Evolutionary conservation across 2,888 invertebrate genomes (phyloP).

Genomic region (Tenodera sinensis): DNA sequence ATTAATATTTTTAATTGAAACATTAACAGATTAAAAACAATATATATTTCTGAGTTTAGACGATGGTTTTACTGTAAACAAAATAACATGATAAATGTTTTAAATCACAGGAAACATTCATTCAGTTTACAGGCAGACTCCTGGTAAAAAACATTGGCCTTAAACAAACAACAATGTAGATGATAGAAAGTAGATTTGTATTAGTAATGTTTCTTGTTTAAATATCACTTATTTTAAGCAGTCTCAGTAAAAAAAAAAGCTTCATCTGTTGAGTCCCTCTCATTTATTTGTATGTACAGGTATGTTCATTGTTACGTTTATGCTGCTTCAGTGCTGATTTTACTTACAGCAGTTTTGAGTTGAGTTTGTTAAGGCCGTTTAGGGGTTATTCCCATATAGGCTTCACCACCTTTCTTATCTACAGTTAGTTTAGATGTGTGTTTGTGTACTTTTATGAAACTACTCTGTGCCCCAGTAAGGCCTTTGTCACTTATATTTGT

Average conservation of each 20-base stretch:
- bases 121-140: not conserved
- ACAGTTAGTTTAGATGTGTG: not conserved
- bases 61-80: not conserved
- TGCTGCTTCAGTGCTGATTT: not conserved
- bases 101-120: not conserved
- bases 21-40: not conserved
- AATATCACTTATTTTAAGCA: not conserved
- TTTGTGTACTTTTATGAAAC: not conserved
- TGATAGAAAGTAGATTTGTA: not conserved
- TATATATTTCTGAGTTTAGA: not conserved
- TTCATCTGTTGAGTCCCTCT: constrained; percentile 13
- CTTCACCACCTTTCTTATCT: not conserved
- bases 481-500: not conserved
- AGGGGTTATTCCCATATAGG: not conserved
- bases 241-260: constrained; percentile 6
- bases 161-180: constrained; percentile 9
- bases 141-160: not conserved
- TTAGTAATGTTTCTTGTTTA: not conserved
- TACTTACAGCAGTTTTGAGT: not conserved
- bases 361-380: constrained; percentile 4
- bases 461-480: not conserved
- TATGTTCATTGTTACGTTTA: constrained; percentile 1
- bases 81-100: not conserved
- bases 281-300: not conserved
- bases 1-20: not conserved